phyloP scores from a whole-genome alignment of 1,140 invertebrate genomes.

The Eufriesea mexicana region DNA sequence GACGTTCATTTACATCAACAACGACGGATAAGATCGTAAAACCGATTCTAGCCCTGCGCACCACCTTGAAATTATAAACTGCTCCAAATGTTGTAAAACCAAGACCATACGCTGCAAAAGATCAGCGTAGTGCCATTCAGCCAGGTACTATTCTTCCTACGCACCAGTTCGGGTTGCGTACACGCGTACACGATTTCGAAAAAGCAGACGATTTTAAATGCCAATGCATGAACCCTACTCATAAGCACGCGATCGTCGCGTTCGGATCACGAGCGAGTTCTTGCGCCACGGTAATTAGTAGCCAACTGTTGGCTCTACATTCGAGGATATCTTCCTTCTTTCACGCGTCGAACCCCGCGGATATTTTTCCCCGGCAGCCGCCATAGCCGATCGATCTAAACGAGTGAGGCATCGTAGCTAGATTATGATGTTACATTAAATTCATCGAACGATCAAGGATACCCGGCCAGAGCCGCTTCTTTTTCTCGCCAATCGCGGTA shows the following conservation, averaged over 20 bases:
- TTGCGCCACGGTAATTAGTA: background rate
- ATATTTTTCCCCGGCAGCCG: background rate
- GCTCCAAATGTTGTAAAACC: background rate
- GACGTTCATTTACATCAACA: background rate
- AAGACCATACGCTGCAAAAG: background rate
- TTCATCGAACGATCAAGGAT: conserved; percentile 9
- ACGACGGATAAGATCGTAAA: too few relatives aligned
- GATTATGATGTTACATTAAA: background rate
- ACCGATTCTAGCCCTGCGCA: too few relatives aligned
- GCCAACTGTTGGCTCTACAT: background rate
- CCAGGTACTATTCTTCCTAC: background rate
- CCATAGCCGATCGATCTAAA: background rate
- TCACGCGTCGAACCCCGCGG: background rate
- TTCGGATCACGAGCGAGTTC: background rate
- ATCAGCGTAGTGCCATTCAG: too few relatives aligned
- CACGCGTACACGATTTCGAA: background rate
- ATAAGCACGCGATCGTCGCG: background rate
- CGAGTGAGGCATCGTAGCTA: background rate
- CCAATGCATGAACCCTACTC: background rate
- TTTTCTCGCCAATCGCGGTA: conserved; percentile 18
- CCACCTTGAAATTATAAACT: background rate
- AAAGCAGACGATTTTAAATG: too few relatives aligned
- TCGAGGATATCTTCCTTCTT: background rate
- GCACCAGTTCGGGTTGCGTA: background rate
- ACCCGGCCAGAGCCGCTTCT: background rate